These are phyloP conservation scores for Nematostella vectensis DNA, from an alignment of 92 coral and sea anemone genomes.

Conservation along the genomic window DNA sequence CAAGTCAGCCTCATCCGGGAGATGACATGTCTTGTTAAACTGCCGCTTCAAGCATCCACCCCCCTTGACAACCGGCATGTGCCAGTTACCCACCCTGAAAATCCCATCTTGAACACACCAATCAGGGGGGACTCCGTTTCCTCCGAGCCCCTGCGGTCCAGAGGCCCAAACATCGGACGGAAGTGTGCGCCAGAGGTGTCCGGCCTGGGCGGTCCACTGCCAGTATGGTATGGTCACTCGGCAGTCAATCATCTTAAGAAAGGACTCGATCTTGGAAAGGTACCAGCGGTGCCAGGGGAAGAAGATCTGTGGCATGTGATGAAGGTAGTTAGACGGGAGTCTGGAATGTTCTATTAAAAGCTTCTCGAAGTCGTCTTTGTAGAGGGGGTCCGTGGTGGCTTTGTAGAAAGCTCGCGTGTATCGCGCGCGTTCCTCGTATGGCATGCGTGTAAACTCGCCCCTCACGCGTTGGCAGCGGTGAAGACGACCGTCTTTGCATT, in stretches of 20 bases:
- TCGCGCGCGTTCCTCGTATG: conserved; percentile 42
- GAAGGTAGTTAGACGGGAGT: conserved; percentile 36
- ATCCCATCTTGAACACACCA: conserved; percentile 55
- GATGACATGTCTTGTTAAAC: conserved; percentile 27
- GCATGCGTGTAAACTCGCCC: conserved; percentile 64
- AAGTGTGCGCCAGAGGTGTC: conserved; percentile 14
- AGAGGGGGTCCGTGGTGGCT: conserved; percentile 51
- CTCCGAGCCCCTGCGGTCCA: conserved; percentile 70
- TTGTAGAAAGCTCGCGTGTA: conserved; percentile 41
- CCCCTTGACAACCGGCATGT: conserved; percentile 31
- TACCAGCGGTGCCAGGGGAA: conserved; percentile 88
- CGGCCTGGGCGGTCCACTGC: conserved; percentile 54
- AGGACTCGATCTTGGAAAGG: conserved; percentile 45
- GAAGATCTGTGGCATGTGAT: conserved; percentile 54
- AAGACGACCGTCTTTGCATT: conserved; percentile 36
- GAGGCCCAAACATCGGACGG: conserved; percentile 45
- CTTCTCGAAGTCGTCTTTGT: conserved; percentile 46
- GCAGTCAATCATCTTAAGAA: conserved; percentile 63
- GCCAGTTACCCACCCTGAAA: conserved; percentile 32
- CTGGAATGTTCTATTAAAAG: conserved; percentile 39
- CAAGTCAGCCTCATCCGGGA: conserved; percentile 25
- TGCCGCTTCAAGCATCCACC: conserved; percentile 55
- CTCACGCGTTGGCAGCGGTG: conserved; percentile 50
- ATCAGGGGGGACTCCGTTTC: conserved; percentile 32
- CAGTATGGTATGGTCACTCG: conserved; percentile 69